Evolutionary conservation across 2,113 vertebrate species (phyloP), one percentile per base, ranked within the genome.

Genomic region (Pteropus alecto): DNA sequence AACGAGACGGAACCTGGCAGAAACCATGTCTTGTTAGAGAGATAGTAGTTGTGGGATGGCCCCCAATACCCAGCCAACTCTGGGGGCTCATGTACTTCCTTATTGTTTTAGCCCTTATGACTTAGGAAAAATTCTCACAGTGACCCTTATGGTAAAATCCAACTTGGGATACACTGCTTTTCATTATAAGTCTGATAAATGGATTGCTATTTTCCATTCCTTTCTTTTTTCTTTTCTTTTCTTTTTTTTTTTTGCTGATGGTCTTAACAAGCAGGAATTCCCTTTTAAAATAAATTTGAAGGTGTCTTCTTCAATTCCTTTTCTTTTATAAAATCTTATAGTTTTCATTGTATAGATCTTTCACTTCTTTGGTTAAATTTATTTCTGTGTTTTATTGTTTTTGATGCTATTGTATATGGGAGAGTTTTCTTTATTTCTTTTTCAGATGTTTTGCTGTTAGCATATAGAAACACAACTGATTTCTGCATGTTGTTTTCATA

Each of bases 1-100:
- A 63, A 99, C 99, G 51, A 99, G 97, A 26, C 99, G 99, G 98
- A 99, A 99, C 97, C 99, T 99, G 98, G 79, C 82, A 30, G 97
- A 79, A 95, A 26, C 93, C 90, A 93, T 13, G 91, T 3, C 73
- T 97, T 7, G 73, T 96, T 74, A 98, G 56, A 78, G 24, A 30
- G 63, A 56, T 14, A 70, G 43, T 61, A 70, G 43, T 61, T 24
- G 33, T 41, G 43, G 41, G 73, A 21, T 35, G 63, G 30, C 7
- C 38, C 65, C 43, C 12, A 1, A 5, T 5, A 4, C 21, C 2
- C 16, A 3, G 21, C 2, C 63, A 48, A 26, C 28, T 10, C 68
- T 1, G 1, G 22, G 15, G 54, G 6, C 18, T 76, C 76, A 61
- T 19, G 12, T 2, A 51, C 5, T 46, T 68, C 11, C 26, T 68